Base-by-base conservation (phyloP, 2,888 invertebrate species). In the Melieria crassipennis region DNA sequence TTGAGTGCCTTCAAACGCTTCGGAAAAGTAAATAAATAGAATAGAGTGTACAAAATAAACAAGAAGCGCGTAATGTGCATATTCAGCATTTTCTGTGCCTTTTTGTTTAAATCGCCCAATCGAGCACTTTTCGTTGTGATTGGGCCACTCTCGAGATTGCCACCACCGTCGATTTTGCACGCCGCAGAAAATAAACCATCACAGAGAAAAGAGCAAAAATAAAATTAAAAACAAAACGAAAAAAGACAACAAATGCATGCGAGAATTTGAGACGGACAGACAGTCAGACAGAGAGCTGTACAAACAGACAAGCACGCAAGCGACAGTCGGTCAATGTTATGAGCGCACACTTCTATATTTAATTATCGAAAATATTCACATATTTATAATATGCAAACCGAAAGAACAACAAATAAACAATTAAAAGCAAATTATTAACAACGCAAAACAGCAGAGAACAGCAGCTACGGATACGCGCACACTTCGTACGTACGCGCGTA, bases 301-400 rank as follows among this genome's bases (percentile, higher is more conserved):
- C 52, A 46, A 43, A 45, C 10, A 52, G 52, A 61, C 55, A 46
- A 47, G 62, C 62, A 61, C 30, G 42, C 43, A 65, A 61, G 16
- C 61, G 55, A 62, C 63, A 55, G 62, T 69, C 69, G 69, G 63
- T 69, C 69, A 69, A 69, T 69, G 69, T 63, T 69, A 69, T 69
- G 56, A 63, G 69, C 55, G 58, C 13, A 50, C 47, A 58, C 60
- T 69, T 69, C 55, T 63, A 62, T 63, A 57, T 57, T 69, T 69
- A 67, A 61, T 67, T 60, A 67, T 30, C 30, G 30, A 30, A 30
- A 30, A 30, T 30, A 30, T 30, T 30, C 30, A 30, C 30, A 30
- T 30, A 30, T 30, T 30, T 30, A 30, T 30, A 30, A 30, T 30
- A 30, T 30, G 30, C 30, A 2, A 30, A 30, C 48, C 13, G 58